phyloP scores from a whole-genome alignment of 2,888 invertebrate genomes.

The Archips xylosteana region DNA sequence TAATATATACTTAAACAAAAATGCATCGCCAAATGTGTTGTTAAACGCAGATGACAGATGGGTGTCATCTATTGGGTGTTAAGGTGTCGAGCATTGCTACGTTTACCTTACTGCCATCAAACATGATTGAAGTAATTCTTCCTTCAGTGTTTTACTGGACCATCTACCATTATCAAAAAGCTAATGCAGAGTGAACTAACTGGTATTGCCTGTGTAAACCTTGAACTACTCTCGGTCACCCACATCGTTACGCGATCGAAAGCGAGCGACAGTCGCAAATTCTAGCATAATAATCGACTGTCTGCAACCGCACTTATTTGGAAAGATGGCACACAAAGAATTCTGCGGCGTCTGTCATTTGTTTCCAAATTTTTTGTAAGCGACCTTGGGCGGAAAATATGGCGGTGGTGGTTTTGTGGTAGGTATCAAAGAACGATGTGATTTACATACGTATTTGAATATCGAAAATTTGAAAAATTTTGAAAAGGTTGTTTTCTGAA shows the following conservation, averaged over 20 bases:
- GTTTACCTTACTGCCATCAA: too few species aligned
- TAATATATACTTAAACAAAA: too few species aligned
- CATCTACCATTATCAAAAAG: background rate
- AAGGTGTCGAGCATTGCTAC: too few species aligned
- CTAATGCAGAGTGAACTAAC: conserved; percentile 18
- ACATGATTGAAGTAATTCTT: too few species aligned
- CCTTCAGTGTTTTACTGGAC: too few species aligned
- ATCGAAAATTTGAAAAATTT: too few species aligned
- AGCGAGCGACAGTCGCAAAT: conserved; percentile 10
- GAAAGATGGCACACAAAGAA: conserved; percentile 17
- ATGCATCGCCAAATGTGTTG: too few species aligned
- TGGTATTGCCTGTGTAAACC: conserved; percentile 20
- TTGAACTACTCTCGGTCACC: conserved; percentile 40
- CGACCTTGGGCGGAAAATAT: background rate
- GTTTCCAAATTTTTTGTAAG: conserved; percentile 4
- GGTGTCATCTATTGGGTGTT: too few species aligned
- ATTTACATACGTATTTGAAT: background rate
- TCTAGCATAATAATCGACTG: conserved; percentile 6
- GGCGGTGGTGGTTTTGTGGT: background rate
- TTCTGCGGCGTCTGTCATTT: conserved; percentile 10
- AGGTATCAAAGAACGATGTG: background rate
- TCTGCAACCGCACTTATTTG: conserved; percentile 27
- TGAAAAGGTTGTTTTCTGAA: too few species aligned
- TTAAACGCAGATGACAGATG: too few species aligned
- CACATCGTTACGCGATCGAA: conserved; percentile 36